Conservation (phyloP, 2,113 vertebrate species). For the Rynchops niger region DNA sequence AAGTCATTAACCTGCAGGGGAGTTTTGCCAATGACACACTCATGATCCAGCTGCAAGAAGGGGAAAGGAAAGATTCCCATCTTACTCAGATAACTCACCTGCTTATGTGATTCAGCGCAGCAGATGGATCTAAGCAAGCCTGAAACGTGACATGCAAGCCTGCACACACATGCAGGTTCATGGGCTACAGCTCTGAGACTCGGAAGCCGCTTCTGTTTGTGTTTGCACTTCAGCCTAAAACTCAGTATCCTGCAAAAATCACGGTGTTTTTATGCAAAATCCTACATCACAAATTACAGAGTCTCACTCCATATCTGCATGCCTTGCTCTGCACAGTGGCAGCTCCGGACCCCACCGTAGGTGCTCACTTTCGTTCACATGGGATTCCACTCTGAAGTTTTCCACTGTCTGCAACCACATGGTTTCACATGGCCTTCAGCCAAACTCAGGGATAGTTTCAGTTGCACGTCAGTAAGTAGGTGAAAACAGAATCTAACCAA, state of each 20-base stretch:
- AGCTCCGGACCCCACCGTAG: neutral
- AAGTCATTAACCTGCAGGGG: neutral
- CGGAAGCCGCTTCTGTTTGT: accelerated
- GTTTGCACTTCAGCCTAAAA: neutral
- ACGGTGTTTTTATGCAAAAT: neutral
- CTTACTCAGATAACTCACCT: neutral
- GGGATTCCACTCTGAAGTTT: neutral
- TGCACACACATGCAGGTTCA: neutral
- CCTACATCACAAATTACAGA: neutral
- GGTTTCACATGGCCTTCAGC: constrained; percentile 17
- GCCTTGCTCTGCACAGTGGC: neutral
- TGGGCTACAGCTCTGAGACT: neutral
- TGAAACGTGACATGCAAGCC: neutral
- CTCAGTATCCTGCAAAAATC: neutral
- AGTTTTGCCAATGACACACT: neutral
- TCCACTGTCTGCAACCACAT: neutral
- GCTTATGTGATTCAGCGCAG: neutral
- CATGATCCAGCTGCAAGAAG: neutral
- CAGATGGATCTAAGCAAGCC: neutral
- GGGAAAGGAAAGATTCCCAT: neutral
- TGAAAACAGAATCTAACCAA: neutral
- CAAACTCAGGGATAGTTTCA: neutral
- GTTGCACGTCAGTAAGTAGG: neutral
- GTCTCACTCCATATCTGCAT: accelerated
- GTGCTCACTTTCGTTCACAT: neutral